Conservation (phyloP, 2,888 invertebrate species). For the Acanthosepion esculentum region DNA sequence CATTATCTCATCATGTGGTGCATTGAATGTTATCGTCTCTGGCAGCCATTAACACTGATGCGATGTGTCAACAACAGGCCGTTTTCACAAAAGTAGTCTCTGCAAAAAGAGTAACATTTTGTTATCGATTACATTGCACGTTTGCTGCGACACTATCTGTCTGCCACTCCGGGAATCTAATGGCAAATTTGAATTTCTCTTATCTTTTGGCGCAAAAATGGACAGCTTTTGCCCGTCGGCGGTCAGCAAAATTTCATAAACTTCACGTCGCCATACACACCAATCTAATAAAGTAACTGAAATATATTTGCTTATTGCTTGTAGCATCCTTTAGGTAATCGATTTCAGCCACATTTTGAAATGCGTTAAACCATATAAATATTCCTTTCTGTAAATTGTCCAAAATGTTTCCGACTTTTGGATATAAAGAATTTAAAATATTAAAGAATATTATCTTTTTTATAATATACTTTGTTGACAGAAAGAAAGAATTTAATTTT, state of each 20-base stretch:
- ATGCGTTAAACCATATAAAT: too few relatives aligned
- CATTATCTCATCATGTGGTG: neutral
- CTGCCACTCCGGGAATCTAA: neutral
- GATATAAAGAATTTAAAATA: too few relatives aligned
- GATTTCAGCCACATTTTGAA: too few relatives aligned
- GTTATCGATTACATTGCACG: neutral
- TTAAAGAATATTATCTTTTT: too few relatives aligned
- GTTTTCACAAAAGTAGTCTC: neutral
- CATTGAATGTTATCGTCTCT: neutral
- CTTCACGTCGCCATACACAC: neutral
- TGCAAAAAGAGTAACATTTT: neutral
- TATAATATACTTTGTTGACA: too few relatives aligned
- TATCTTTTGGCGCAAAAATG: constrained; percentile 20
- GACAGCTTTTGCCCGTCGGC: neutral
- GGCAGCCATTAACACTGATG: neutral
- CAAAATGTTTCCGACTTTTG: too few relatives aligned
- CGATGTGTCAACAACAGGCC: neutral
- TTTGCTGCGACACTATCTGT: neutral
- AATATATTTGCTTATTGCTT: neutral
- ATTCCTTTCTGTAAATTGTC: too few relatives aligned
- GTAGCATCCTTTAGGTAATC: too few relatives aligned
- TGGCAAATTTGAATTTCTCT: neutral
- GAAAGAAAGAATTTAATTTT: too few relatives aligned
- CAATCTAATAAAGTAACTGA: neutral
- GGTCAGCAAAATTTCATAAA: neutral